Percentiles rank a stretch among this genome's conserved stretches.
Evolutionary conservation across 2,888 invertebrate species (phyloP).

Genomic region (Ormia ochracea): DNA sequence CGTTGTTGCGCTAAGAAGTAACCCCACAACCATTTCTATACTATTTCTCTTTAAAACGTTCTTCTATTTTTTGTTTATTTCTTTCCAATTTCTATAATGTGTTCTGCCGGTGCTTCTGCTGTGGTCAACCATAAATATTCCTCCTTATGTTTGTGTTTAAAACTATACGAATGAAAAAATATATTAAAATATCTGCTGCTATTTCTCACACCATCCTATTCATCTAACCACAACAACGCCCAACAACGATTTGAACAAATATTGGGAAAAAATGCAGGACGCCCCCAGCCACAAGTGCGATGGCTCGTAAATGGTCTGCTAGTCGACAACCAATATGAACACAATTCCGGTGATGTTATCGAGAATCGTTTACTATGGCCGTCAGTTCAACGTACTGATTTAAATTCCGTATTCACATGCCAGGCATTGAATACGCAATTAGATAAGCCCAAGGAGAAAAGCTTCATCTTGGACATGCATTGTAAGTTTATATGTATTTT

Average conservation of each 20-base stretch:
- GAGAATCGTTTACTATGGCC: constrained; percentile 88
- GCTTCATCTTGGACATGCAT: constrained; percentile 86
- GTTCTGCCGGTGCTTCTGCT: constrained; percentile 31
- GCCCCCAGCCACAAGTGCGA: constrained; percentile 88
- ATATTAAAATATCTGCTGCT: not conserved
- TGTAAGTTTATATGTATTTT: constrained; percentile 80
- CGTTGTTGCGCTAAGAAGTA: constrained; percentile 16
- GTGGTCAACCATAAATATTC: constrained; percentile 38
- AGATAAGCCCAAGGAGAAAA: constrained; percentile 86
- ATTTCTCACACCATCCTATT: constrained; percentile 14
- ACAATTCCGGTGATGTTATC: constrained; percentile 90
- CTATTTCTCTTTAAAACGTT: constrained; percentile 24
- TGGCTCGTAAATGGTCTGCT: constrained; percentile 89
- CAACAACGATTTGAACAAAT: constrained; percentile 25
- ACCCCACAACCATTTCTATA: constrained; percentile 22
- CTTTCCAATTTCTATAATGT: constrained; percentile 33
- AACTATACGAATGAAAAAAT: constrained; percentile 2
- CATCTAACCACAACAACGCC: constrained; percentile 33
- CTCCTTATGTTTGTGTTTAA: constrained; percentile 40
- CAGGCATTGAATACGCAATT: constrained; percentile 91
- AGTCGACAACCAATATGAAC: constrained; percentile 89
- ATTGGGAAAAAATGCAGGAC: constrained; percentile 76
- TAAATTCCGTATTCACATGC: constrained; percentile 91
- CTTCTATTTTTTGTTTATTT: not conserved
- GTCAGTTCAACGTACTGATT: constrained; percentile 85